Evolutionary conservation across 2,113 vertebrate species (phyloP), one percentile per base, ranked within the genome.

Genomic region (Leucoraja erinaceus): DNA sequence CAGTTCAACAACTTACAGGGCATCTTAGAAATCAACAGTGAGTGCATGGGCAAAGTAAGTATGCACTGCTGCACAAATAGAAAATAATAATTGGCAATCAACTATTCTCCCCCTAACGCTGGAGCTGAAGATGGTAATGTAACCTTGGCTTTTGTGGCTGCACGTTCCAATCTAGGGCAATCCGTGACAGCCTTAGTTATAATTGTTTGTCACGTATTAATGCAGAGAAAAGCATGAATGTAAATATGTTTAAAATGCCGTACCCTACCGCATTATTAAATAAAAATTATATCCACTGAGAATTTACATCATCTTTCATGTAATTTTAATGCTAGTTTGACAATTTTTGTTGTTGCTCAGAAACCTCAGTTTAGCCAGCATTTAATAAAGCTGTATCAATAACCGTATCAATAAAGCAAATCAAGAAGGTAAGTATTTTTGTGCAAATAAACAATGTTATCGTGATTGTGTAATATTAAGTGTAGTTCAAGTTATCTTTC

Each of bases 381-480:
- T 31, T 88, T 66, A 63, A 47, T 47, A 47, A 47, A 47, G 38
- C 38, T 47, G 38, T 47, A 47, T 47, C 38, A 47, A 47, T 47
- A 70, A 54, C 33, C 11, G 72, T 38, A 54, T 47, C 38, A 74
- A 9, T 70, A 63, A 83, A 91, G 70, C 90, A 54, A 72, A 91
- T 91, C 70, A 91, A 68, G 28, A 72, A 54, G 20, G 5, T 70
- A 90, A 90, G 31, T 91, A 70, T 91, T 91, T 90, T 91, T 70
- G 31, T 70, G 66, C 66, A 72, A 72, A 70, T 47, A 72, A 72
- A 91, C 72, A 10, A 88, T 74, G 33, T 72, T 72, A 70, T 74
- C 28, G n/a, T 88, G 90, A 91, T 72, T 47, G 68, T 91, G 66
- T 47, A 72, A 72, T 72, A 74, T 91, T 91, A 47, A 72, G 25